phyloP scores from a whole-genome alignment of 2,797 vertebrate genomes.

The Channa striata region DNA sequence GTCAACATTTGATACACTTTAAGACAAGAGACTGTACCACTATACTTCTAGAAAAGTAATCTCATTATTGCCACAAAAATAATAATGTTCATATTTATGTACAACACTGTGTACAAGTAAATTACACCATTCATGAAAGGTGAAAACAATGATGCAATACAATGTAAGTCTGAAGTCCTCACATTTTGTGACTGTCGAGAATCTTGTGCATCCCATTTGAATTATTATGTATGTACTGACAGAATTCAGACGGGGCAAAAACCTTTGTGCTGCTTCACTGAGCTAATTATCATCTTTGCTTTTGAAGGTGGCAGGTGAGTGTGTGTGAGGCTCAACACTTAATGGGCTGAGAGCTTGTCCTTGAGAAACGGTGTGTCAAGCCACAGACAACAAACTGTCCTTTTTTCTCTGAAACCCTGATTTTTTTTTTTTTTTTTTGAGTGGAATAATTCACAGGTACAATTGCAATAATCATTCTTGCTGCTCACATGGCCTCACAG shows the following conservation, averaged over 20 bases:
- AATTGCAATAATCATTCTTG: conserved; percentile 30
- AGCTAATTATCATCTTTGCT: conserved; percentile 49
- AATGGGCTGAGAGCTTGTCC: conserved; percentile 43
- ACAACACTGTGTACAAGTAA: background rate
- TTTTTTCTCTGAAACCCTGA: conserved; percentile 17
- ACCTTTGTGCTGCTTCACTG: conserved; percentile 21
- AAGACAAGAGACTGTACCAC: no score
- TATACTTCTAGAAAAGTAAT: no score
- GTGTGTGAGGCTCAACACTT: conserved; percentile 28
- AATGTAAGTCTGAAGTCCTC: background rate
- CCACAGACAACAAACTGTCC: conserved; percentile 21
- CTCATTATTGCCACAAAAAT: background rate
- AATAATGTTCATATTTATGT: background rate
- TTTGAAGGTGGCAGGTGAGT: conserved; percentile 48
- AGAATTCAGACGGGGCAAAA: conserved; percentile 2
- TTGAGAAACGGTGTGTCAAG: conserved; percentile 17
- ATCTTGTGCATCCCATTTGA: conserved; percentile 1
- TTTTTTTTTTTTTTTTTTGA: background rate
- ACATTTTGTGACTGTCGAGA: background rate
- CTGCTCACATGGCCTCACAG: conserved; percentile 21
- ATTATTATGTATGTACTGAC: background rate
- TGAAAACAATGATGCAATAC: conserved; percentile 8
- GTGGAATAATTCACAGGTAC: conserved; percentile 24
- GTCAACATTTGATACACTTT: no score
- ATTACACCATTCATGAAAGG: background rate